Evolutionary conservation across 2,888 invertebrate species (phyloP).

Genomic region (Nomada lathburiana): DNA sequence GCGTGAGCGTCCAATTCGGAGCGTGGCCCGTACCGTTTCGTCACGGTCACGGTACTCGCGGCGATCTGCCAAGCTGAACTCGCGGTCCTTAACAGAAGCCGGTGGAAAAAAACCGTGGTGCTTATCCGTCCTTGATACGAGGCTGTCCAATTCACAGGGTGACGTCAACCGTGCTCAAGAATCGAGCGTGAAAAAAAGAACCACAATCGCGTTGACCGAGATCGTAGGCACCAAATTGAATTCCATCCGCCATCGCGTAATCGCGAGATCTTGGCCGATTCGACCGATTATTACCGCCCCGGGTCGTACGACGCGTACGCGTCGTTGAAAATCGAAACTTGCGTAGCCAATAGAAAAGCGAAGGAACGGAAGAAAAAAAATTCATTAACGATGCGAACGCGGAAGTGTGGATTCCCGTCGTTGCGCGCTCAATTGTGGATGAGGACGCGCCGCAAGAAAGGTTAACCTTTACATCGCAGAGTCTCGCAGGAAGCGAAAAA

Average conservation of each 20-base stretch:
- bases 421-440: not conserved
- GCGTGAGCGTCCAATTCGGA: not conserved
- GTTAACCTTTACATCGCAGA: not conserved
- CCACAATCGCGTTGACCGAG: conserved; percentile 4
- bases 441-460: not conserved
- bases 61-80: conserved; percentile 1
- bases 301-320: too few species aligned
- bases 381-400: too few species aligned
- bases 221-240: not conserved
- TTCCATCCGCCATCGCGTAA: not conserved
- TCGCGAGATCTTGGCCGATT: not conserved
- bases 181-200: conserved; percentile 3
- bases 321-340: too few species aligned
- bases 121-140: conserved; percentile 47
- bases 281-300: not conserved
- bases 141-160: conserved; percentile 36
- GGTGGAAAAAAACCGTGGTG: conserved; percentile 44
- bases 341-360: too few species aligned
- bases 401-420: too few species aligned
- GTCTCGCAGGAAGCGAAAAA: conserved; percentile 31
- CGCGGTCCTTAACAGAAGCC: conserved; percentile 10
- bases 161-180: conserved; percentile 36
- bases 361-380: too few species aligned
- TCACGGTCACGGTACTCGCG: conserved; percentile 4
- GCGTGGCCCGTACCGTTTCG: not conserved